A percentile compares a stretch with the other conserved stretches of the same genome.
These are phyloP conservation scores for Apodemia mormo DNA, from an alignment of 2,888 invertebrate species.

Conservation along the genomic window DNA sequence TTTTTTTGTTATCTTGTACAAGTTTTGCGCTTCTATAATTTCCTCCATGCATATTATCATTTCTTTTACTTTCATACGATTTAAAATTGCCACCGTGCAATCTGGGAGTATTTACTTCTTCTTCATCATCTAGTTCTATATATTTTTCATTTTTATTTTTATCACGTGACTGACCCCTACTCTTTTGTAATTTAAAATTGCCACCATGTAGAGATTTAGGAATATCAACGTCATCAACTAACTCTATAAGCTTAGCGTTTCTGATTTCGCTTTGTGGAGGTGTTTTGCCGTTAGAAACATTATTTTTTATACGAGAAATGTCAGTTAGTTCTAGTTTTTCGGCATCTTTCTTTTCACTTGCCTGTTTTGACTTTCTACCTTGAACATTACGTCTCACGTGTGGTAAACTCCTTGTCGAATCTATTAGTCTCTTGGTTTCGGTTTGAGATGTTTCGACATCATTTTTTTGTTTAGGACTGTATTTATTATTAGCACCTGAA, in stretches of 20 bases:
- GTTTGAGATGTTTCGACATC: constrained; percentile 60
- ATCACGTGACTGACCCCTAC: constrained; percentile 39
- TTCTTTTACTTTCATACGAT: constrained; percentile 44
- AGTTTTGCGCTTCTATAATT: constrained; percentile 67
- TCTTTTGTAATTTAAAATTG: constrained; percentile 47
- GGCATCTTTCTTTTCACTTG: neutral
- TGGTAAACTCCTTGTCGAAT: constrained; percentile 19
- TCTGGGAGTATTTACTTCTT: constrained; percentile 44
- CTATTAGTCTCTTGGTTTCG: constrained; percentile 40
- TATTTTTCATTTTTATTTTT: constrained; percentile 53
- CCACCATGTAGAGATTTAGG: constrained; percentile 53
- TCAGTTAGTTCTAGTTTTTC: neutral
- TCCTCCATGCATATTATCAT: constrained; percentile 65
- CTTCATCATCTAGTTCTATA: constrained; percentile 56
- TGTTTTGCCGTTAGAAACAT: neutral
- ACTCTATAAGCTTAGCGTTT: constrained; percentile 53
- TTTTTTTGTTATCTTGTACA: constrained; percentile 40
- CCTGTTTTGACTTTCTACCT: constrained; percentile 2
- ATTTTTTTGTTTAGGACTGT: constrained; percentile 31
- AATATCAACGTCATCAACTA: constrained; percentile 41
- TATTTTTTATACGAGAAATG: neutral
- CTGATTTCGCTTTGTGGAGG: constrained; percentile 28
- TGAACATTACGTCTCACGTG: neutral
- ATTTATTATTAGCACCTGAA: neutral
- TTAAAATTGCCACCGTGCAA: constrained; percentile 51